These are phyloP conservation scores for Hyposoter dolosus DNA, from an alignment of 2,888 invertebrate species.

Conservation along the genomic window DNA sequence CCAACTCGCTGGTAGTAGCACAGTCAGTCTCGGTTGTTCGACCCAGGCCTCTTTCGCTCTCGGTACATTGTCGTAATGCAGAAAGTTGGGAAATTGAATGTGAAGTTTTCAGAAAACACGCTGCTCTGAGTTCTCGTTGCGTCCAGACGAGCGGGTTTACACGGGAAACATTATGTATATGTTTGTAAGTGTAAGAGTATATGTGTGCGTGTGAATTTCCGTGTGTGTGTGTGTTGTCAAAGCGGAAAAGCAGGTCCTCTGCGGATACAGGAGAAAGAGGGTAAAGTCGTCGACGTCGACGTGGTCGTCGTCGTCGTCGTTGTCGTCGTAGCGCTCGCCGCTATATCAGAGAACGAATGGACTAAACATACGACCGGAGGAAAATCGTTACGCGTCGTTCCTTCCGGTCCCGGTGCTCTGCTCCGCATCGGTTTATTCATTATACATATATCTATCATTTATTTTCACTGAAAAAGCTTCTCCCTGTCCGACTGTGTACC, in stretches of 20 bases:
- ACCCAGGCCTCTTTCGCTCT: conserved; percentile 43
- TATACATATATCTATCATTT: neutral
- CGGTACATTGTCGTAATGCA: conserved; percentile 77
- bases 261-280: conserved; percentile 21
- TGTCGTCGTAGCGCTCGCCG: conserved; percentile 17
- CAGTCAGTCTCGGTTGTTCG: conserved; percentile 43
- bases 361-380: conserved; percentile 47
- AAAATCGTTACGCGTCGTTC: conserved; percentile 57
- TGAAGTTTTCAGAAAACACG: conserved; percentile 79
- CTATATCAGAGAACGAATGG: conserved; percentile 60
- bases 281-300: conserved; percentile 6
- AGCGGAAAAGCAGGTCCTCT: conserved; percentile 21
- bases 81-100: conserved; percentile 80
- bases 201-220: neutral
- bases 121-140: conserved; percentile 55
- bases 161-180: conserved; percentile 44
- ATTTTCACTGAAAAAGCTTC: conserved; percentile 23
- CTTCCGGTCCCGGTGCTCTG: conserved; percentile 8
- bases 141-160: conserved; percentile 44
- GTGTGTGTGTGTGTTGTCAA: conserved; percentile 9
- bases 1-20: conserved; percentile 35
- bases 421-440: neutral
- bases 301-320: conserved; percentile 26
- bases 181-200: neutral
- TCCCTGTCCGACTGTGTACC: conserved; percentile 19